phyloP scores from a whole-genome alignment of 2,113 vertebrate genomes.

The Mirounga angustirostris region DNA sequence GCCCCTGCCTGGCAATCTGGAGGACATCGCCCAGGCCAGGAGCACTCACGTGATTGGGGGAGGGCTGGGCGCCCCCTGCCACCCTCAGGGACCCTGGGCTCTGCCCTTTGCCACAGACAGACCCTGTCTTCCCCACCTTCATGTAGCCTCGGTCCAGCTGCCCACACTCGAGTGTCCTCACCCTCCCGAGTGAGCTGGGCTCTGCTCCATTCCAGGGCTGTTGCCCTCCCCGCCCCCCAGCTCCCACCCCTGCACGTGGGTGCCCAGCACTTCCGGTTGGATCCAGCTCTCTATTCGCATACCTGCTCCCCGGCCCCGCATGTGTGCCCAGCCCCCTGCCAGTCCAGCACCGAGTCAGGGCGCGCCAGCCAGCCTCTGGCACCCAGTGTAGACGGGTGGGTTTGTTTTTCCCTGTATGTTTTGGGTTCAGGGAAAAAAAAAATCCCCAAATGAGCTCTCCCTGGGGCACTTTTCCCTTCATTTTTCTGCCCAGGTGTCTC shows the following conservation, averaged over 20 bases:
- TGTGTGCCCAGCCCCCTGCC: not conserved
- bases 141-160: not conserved
- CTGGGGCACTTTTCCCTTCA: constrained; percentile 78
- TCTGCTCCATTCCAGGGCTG: constrained; percentile 35
- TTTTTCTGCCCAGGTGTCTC: constrained; percentile 83
- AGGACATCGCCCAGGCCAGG: not conserved
- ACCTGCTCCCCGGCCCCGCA: not conserved
- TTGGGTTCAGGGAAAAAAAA: constrained; percentile 74
- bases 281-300: not conserved
- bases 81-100: not conserved
- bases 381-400: constrained; percentile 59
- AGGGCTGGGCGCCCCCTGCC: not conserved
- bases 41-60: not conserved
- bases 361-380: constrained; percentile 65
- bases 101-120: rapidly evolving
- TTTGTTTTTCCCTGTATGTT: constrained; percentile 80
- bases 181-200: constrained; percentile 33
- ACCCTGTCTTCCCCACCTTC: not conserved
- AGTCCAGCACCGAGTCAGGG: constrained; percentile 61
- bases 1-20: not conserved
- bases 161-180: not conserved
- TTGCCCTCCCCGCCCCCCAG: not conserved
- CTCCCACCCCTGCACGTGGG: not conserved
- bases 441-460: constrained; percentile 72
- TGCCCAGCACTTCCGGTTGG: not conserved